Percentiles rank a stretch among this genome's conserved stretches.
phyloP scores from a whole-genome alignment of 2,797 vertebrate genomes.

The Pristis pectinata region DNA sequence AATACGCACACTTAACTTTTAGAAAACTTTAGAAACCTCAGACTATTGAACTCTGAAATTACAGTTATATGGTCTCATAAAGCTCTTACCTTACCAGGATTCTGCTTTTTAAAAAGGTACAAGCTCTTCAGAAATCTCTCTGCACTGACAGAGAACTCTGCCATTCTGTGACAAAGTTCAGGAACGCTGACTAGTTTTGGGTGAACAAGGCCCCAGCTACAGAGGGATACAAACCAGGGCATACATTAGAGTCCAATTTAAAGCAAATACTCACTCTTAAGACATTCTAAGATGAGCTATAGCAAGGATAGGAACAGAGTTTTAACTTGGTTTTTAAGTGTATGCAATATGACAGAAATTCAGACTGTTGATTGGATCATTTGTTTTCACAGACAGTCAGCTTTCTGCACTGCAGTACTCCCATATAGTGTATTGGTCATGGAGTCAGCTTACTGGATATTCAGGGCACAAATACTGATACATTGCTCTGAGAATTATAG shows the following conservation, averaged over 20 bases:
- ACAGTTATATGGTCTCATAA: not conserved
- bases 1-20: not conserved
- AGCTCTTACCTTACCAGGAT: conserved; percentile 80
- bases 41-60: not conserved
- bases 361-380: not conserved
- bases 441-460: too few relatives aligned
- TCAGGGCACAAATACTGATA: too few relatives aligned
- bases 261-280: not conserved
- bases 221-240: conserved; percentile 39
- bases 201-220: conserved; percentile 91
- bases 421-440: too few relatives aligned
- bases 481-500: not conserved
- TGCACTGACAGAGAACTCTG: conserved; percentile 79
- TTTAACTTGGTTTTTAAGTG: too few relatives aligned
- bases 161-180: conserved; percentile 84
- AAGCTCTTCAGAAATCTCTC: conserved; percentile 63
- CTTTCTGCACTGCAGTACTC: not conserved
- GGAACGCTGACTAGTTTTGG: conserved; percentile 86
- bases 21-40: not conserved
- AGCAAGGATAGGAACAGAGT: not conserved
- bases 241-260: not conserved
- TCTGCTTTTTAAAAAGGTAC: conserved; percentile 74
- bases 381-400: not conserved
- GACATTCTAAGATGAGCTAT: too few relatives aligned
- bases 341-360: not conserved